These are phyloP conservation scores for Teleiodes luculella DNA, from an alignment of 2,888 invertebrate genomes.

Conservation along the genomic window DNA sequence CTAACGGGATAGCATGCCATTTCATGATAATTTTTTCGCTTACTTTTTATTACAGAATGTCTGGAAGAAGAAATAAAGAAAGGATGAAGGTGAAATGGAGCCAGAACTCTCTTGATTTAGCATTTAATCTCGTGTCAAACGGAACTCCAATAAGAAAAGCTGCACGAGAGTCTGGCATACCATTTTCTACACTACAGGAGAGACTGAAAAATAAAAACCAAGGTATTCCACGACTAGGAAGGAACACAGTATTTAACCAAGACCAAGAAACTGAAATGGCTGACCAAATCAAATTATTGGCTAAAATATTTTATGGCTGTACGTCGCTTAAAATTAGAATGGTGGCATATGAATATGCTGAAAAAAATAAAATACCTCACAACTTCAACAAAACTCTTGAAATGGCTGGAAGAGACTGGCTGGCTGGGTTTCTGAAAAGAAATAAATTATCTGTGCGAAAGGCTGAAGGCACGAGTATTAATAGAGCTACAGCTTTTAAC, in stretches of 20 bases:
- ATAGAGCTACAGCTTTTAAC: conserved; percentile 35
- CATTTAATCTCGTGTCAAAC: not conserved
- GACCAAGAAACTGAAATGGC: conserved; percentile 27
- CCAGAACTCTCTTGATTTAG: too few relatives aligned
- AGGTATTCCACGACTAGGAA: conserved; percentile 29
- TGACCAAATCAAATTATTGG: conserved; percentile 28
- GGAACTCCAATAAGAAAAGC: not conserved
- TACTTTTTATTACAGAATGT: too few relatives aligned
- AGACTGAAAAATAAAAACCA: not conserved
- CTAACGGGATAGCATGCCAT: too few relatives aligned
- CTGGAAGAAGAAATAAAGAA: too few relatives aligned
- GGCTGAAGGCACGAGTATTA: conserved; percentile 33
- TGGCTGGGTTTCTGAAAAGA: conserved; percentile 26
- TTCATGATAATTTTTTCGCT: too few relatives aligned
- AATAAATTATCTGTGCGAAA: conserved; percentile 28
- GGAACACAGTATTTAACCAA: conserved; percentile 26
- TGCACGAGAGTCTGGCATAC: not conserved
- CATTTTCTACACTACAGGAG: conserved; percentile 1
- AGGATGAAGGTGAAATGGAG: too few relatives aligned
- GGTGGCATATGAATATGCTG: conserved; percentile 28
- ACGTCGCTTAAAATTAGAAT: conserved; percentile 29
- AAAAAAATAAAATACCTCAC: conserved; percentile 21
- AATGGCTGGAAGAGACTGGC: conserved; percentile 19
- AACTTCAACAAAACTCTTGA: conserved; percentile 19
- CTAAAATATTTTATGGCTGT: conserved; percentile 31